Percentiles rank a stretch among this genome's conserved stretches.
phyloP scores from a whole-genome alignment of 2,113 vertebrate genomes.

The Hemibagrus wyckioides region DNA sequence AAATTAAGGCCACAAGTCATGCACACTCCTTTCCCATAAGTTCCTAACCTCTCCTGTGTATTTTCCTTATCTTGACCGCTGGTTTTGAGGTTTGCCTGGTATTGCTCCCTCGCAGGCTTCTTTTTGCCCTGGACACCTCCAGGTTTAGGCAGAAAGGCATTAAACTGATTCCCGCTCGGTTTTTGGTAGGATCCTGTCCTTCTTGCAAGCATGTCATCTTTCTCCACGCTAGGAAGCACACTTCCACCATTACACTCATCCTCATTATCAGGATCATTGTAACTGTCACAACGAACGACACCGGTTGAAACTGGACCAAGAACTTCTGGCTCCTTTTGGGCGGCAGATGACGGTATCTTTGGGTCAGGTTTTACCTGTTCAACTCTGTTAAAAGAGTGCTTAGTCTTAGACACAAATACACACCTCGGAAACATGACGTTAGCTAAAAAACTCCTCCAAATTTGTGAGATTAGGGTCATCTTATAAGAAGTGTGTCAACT shows the following conservation, averaged over 20 bases:
- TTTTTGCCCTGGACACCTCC: conserved; percentile 62
- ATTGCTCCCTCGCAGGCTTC: conserved; percentile 45
- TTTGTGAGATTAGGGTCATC: background rate
- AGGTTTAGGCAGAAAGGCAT: conserved; percentile 69
- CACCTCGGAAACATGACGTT: background rate
- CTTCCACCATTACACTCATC: conserved; percentile 51
- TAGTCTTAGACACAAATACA: conserved; percentile 3
- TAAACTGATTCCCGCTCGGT: conserved; percentile 38
- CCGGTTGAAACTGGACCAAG: background rate
- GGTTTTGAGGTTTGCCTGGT: conserved; percentile 46
- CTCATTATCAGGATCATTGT: conserved; percentile 59
- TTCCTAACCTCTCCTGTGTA: conserved; percentile 65
- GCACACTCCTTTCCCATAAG: conserved; percentile 3
- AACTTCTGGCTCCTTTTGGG: conserved; percentile 40
- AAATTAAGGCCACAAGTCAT: background rate
- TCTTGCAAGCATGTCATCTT: conserved; percentile 81
- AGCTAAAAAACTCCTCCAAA: background rate
- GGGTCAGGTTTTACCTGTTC: conserved; percentile 54
- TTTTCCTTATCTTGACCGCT: conserved; percentile 49
- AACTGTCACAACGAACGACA: background rate
- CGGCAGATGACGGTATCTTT: conserved; percentile 54
- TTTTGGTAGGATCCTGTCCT: conserved; percentile 71
- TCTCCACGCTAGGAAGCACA: conserved; percentile 69
- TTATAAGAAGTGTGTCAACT: background rate
- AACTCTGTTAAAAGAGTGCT: conserved; percentile 57